Evolutionary conservation across 2,888 invertebrate species (phyloP), one percentile per base, ranked within the genome.

Genomic region (Cosmorhoe ocellata): DNA sequence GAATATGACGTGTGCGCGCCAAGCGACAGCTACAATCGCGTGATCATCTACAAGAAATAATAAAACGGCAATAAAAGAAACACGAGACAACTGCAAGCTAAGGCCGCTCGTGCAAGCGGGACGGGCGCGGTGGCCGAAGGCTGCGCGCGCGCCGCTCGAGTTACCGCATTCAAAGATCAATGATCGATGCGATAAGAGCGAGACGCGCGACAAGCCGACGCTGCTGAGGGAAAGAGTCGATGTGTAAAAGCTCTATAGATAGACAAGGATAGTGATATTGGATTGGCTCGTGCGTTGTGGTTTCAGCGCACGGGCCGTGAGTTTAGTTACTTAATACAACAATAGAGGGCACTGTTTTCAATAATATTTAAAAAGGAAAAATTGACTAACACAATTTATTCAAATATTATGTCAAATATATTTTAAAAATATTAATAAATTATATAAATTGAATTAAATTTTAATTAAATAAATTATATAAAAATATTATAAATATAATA

Each of bases 21-120:
- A 74, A 84, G 81, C 89, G 89, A 89, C 89, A 88, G 88, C 89
- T 84, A 85, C 89, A 87, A 88, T 90, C 90, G 88, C 89, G 89
- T 89, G 90, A 89, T 89, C 87, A 86, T 89, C 90, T 87, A 89
- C 88, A 89, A 90, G 89, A 89, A 90, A 90, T 90, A 90, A 90
- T 90, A 90, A 90, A 89, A 88, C 87, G 84, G 85, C 86, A 87
- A 89, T 89, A 89, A 89, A 89, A 89, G 89, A 83, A 88, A 87
- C 82, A 80, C 80, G 87, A 87, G 87, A 86, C 84, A 83, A 79
- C 84, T 74, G 79, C 78, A 81, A 80, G 74, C 72, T 26, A 13
- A 60, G 69, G 66, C 74, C 71, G 76, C 74, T 80, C 74, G 88
- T 69, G 79, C 64, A 80, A 87, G 79, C 67, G 81, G 67, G 90